Percentiles rank a stretch among this genome's conserved stretches.
Evolutionary conservation across 2,888 invertebrate species (phyloP).

Genomic region (Deilephila porcellus): DNA sequence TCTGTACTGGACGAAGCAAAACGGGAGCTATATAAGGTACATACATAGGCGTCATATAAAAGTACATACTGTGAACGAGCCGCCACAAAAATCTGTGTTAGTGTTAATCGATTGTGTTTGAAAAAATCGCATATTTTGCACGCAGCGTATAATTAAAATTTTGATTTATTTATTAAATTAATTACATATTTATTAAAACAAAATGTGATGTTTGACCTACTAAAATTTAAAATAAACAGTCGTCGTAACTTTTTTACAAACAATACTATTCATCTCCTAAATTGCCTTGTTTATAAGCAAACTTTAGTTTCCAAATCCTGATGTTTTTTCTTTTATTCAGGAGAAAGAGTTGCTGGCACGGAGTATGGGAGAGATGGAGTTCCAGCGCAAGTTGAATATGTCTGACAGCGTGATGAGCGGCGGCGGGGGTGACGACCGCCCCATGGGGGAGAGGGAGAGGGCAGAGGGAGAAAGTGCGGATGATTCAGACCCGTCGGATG

Average conservation of each 20-base stretch:
- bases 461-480: conserved; percentile 84
- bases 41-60: neutral
- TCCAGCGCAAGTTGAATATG: conserved; percentile 77
- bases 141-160: too few relatives aligned
- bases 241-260: too few relatives aligned
- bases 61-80: too few relatives aligned
- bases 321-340: conserved; percentile 54
- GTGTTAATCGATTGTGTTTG: too few relatives aligned
- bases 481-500: conserved; percentile 84
- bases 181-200: too few relatives aligned
- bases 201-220: too few relatives aligned
- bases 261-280: too few relatives aligned
- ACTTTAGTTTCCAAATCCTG: neutral
- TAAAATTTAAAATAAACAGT: too few relatives aligned
- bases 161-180: too few relatives aligned
- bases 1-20: conserved; percentile 90
- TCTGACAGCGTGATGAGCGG: conserved; percentile 64
- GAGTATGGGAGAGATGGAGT: conserved; percentile 80
- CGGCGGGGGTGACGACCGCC: conserved; percentile 58
- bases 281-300: too few relatives aligned
- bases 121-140: too few relatives aligned
- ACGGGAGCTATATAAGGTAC: conserved; percentile 85
- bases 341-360: conserved; percentile 80
- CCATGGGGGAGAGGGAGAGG: conserved; percentile 82
- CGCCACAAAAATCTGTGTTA: too few relatives aligned